phyloP scores from a whole-genome alignment of 2,797 vertebrate species.

The Huso huso region DNA sequence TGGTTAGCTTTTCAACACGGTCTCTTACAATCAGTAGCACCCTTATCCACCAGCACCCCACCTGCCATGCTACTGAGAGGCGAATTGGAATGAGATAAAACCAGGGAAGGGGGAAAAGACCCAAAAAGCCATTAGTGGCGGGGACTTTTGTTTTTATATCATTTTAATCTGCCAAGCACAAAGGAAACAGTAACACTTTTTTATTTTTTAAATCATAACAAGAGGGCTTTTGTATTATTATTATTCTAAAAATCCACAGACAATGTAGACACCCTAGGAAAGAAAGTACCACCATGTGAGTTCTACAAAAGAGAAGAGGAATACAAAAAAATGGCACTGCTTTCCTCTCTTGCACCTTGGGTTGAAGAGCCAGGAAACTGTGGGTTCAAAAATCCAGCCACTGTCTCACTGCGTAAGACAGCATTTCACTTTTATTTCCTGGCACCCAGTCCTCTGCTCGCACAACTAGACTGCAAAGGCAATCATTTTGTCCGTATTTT shows the following conservation, averaged over 20 bases:
- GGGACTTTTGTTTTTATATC: not conserved
- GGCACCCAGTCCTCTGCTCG: too few species aligned
- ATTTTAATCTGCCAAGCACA: not conserved
- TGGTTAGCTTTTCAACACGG: conserved; percentile 24
- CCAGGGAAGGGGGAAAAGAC: conserved; percentile 13
- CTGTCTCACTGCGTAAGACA: too few species aligned
- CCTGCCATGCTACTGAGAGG: conserved; percentile 28
- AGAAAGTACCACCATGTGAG: not conserved
- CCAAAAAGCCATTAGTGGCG: conserved; percentile 8
- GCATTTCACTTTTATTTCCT: too few species aligned
- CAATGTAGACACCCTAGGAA: not conserved
- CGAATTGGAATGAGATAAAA: conserved; percentile 17
- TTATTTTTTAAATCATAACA: too few species aligned
- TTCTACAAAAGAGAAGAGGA: not conserved
- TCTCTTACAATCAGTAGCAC: conserved; percentile 18
- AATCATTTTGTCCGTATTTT: too few species aligned
- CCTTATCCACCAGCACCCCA: conserved; percentile 32
- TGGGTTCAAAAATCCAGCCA: too few species aligned
- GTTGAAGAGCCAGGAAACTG: too few species aligned
- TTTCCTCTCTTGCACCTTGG: too few species aligned
- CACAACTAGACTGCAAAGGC: too few species aligned
- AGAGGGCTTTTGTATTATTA: conserved; percentile 1
- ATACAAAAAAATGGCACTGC: too few species aligned
- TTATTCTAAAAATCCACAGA: conserved; percentile 10
- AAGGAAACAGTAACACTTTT: conserved; percentile 11